These are phyloP conservation scores for Elachura formosa DNA, from an alignment of 2,113 vertebrate genomes.

Conservation along the genomic window DNA sequence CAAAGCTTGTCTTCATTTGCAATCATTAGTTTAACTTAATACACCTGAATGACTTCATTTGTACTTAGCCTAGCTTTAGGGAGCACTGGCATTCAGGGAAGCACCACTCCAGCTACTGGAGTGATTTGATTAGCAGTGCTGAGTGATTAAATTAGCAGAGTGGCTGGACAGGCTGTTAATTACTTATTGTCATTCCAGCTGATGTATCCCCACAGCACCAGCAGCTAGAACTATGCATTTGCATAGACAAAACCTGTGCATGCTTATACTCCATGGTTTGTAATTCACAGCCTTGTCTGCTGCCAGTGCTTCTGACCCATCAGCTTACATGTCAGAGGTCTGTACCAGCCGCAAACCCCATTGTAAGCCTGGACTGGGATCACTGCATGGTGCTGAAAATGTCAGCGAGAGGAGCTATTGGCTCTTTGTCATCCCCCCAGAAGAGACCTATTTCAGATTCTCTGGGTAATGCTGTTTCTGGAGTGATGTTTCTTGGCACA, in stretches of 20 bases:
- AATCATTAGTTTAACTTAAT: slow-evolving; percentile 19
- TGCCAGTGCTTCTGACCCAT: not conserved
- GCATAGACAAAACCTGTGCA: not conserved
- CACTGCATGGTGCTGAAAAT: not conserved
- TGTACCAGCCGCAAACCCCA: not conserved
- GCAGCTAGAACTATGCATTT: not conserved
- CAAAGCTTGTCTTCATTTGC: slow-evolving; percentile 2
- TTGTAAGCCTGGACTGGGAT: not conserved
- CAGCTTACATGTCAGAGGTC: not conserved
- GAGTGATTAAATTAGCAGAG: slow-evolving; percentile 44
- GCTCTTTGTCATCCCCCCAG: not conserved
- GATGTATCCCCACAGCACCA: not conserved
- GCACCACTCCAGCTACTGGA: not conserved
- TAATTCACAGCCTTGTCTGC: not conserved
- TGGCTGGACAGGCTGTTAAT: slow-evolving; percentile 18
- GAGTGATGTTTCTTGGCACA: not conserved
- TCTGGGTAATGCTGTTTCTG: not conserved
- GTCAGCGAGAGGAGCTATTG: not conserved
- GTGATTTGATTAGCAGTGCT: slow-evolving; percentile 41
- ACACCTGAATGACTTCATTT: not conserved
- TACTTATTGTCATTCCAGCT: slow-evolving; percentile 9
- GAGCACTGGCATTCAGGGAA: not conserved
- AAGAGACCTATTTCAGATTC: not conserved
- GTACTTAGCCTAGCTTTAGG: not conserved
- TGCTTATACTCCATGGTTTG: not conserved